phyloP scores from a whole-genome alignment of 1,140 invertebrate genomes.

The Armadillidium nasatum region DNA sequence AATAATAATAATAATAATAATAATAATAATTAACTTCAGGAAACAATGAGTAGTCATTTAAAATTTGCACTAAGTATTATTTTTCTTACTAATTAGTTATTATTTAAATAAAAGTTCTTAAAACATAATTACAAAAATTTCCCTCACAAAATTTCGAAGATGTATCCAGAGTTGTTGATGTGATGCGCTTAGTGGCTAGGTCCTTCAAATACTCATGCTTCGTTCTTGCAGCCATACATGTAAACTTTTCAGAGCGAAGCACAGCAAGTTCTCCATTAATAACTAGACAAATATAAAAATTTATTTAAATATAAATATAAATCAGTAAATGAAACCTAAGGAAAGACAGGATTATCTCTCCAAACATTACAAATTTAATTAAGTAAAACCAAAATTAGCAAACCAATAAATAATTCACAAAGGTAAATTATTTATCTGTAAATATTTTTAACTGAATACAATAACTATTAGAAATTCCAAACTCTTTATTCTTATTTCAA shows the following conservation, averaged over 20 bases:
- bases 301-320: not conserved
- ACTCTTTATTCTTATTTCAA: too few species aligned
- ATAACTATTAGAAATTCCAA: too few species aligned
- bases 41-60: too few species aligned
- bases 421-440: too few species aligned
- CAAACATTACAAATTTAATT: slow-evolving; percentile 14
- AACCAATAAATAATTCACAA: too few species aligned
- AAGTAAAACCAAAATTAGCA: slow-evolving; percentile 17
- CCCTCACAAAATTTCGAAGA: slow-evolving; percentile 84
- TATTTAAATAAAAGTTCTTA: not conserved
- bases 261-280: slow-evolving; percentile 98
- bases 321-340: too few species aligned
- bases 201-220: slow-evolving; percentile 90
- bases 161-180: slow-evolving; percentile 73
- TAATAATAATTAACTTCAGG: too few species aligned
- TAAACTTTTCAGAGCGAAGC: slow-evolving; percentile 92
- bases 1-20: too few species aligned
- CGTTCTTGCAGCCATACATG: slow-evolving; percentile 92
- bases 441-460: too few species aligned
- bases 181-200: slow-evolving; percentile 77
- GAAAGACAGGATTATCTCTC: too few species aligned
- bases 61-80: too few species aligned
- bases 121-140: not conserved
- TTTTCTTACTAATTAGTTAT: too few species aligned
- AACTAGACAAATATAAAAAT: slow-evolving; percentile 52